A percentile compares a stretch with the other conserved stretches of the same genome.
Conservation (phyloP, 1,140 invertebrate genomes). For the Adoxophyes honmai region DNA sequence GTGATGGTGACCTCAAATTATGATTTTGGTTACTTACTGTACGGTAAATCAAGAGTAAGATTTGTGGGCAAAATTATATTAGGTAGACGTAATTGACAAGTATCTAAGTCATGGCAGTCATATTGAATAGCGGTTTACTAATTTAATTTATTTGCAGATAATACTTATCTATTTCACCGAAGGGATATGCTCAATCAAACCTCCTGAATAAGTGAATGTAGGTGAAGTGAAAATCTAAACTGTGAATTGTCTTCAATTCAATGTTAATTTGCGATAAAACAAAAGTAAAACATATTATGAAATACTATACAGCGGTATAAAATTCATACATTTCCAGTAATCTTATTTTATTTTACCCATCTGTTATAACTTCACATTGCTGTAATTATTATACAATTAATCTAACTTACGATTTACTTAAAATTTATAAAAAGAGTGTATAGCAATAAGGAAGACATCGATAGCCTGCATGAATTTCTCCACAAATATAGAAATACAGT, state of each 20-base stretch:
- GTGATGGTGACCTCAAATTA: too few relatives aligned
- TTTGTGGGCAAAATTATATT: slow-evolving; percentile 26
- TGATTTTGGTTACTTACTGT: too few relatives aligned
- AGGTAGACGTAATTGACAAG: slow-evolving; percentile 23
- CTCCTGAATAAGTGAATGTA: too few relatives aligned
- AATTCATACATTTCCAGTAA: not conserved
- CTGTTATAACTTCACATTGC: not conserved
- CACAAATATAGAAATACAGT: slow-evolving; percentile 51
- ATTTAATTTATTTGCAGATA: too few relatives aligned
- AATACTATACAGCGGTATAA: too few relatives aligned
- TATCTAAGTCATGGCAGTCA: slow-evolving; percentile 15
- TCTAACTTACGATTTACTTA: slow-evolving; percentile 62
- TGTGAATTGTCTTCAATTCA: too few relatives aligned
- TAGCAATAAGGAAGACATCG: slow-evolving; percentile 75
- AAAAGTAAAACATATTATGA: too few relatives aligned
- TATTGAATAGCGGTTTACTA: not conserved
- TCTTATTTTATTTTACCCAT: not conserved
- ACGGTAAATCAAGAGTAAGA: slow-evolving; percentile 16
- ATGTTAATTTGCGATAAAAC: too few relatives aligned
- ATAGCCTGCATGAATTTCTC: slow-evolving; percentile 73
- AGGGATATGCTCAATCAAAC: too few relatives aligned
- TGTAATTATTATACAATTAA: slow-evolving; percentile 37
- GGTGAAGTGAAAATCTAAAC: too few relatives aligned
- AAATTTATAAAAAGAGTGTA: slow-evolving; percentile 69
- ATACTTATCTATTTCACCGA: too few relatives aligned